These are phyloP conservation scores for Chaetorhynchus papuensis DNA, from an alignment of 2,113 vertebrate genomes.

Conservation along the genomic window DNA sequence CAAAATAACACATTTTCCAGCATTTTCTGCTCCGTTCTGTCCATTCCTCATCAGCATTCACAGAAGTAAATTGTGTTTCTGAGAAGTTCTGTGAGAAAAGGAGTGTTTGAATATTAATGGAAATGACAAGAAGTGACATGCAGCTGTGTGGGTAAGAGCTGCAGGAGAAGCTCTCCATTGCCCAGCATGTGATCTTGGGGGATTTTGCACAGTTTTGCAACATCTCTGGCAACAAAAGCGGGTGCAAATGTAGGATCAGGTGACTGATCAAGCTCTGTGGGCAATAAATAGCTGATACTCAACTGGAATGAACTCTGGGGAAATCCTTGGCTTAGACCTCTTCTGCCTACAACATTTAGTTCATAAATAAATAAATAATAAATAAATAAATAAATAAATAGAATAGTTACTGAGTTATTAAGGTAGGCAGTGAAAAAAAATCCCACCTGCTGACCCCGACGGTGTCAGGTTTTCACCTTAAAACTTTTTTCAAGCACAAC, in stretches of 20 bases:
- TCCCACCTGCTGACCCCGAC: not conserved
- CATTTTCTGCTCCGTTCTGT: not conserved
- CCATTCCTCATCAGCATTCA: constrained; percentile 20
- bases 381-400: too few species aligned
- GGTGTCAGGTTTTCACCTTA: not conserved
- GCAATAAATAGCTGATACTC: not conserved
- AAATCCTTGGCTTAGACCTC: not conserved
- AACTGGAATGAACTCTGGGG: not conserved
- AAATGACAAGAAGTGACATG: not conserved
- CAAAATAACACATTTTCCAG: not conserved
- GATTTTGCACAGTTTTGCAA: not conserved
- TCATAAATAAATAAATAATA: not conserved
- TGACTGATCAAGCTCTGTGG: not conserved
- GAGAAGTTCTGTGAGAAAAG: not conserved
- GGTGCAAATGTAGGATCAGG: not conserved
- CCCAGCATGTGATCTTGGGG: not conserved
- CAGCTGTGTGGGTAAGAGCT: not conserved
- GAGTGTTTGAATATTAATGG: constrained; percentile 14
- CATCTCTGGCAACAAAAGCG: not conserved
- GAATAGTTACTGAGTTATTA: not conserved
- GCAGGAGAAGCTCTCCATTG: not conserved
- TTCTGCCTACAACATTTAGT: not conserved
- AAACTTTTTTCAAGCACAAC: not conserved
- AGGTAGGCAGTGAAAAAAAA: not conserved
- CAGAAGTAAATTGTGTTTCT: not conserved